Base-by-base conservation (phyloP, 2,888 invertebrate genomes). In the Drosophila mulleri region DNA sequence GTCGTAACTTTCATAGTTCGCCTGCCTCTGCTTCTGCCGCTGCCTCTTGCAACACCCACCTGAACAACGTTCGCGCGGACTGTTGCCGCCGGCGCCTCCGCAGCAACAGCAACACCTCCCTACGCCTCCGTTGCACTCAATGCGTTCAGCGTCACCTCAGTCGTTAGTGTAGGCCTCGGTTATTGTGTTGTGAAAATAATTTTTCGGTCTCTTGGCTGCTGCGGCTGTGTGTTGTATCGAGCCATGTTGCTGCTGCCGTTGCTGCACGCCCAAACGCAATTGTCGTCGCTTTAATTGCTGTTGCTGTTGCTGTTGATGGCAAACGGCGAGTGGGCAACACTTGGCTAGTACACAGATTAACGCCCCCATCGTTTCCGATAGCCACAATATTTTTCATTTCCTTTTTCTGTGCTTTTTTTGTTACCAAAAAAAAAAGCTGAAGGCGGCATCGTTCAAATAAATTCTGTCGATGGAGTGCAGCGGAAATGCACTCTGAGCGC, bases 261-360 rank as follows among this genome's bases (percentile, higher is more conserved):
- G 63, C 64, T 76, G 70, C 73, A 71, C 85, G 81, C 83, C 83
- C 87, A 75, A 78, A 84, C 85, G 82, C 85, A 84, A 85, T 75
- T 84, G 84, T 82, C 88, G 88, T 78, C 72, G 63, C 83, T 85
- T 85, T 85, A 85, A 85, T 85, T 85, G 88, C 86, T 88, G 75
- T 78, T 69, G 71, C 79, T 69, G 54, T 48, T 87, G 85, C 82
- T 82, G 74, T 77, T 68, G 70, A 73, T 69, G 59, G 47, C 63
- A n/a, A n/a, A n/a, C 45, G 54, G 37, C 39, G 61, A 77, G 77
- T 78, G 77, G 71, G 77, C 75, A 75, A 41, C 77, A 77, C 79
- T 77, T 77, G 70, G 79, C 61, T 67, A 54, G 69, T 57, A 77
- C 71, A 79, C 71, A 75, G 77, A 78, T 79, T 79, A 78, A 78